Conservation (phyloP, 1,140 invertebrate species). For the Cecropterus lyciades region DNA sequence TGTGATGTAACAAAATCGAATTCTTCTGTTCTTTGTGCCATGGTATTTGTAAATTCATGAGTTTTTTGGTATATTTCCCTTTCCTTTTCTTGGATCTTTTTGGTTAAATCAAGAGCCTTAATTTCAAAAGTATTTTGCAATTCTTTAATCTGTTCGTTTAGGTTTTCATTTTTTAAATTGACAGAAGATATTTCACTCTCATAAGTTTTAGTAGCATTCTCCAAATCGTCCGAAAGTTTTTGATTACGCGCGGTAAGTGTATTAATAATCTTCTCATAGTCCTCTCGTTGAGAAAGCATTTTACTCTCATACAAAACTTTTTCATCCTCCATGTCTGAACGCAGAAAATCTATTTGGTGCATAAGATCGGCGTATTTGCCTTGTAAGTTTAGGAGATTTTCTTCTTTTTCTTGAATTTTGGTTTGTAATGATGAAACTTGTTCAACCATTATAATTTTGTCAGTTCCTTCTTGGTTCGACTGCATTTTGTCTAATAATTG, state of each 20-base stretch:
- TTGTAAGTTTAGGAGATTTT: conserved; percentile 69
- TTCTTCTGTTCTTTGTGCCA: conserved; percentile 72
- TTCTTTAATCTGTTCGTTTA: conserved; percentile 50
- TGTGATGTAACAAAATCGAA: conserved; percentile 76
- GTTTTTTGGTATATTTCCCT: conserved; percentile 76
- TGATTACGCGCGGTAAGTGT: conserved; percentile 55
- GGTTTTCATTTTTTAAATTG: conserved; percentile 47
- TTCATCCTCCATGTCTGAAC: conserved; percentile 76
- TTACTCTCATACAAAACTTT: conserved; percentile 77
- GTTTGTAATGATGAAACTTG: conserved; percentile 68
- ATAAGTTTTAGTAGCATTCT: conserved; percentile 53
- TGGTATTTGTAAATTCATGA: conserved; percentile 60
- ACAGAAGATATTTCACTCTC: conserved; percentile 16
- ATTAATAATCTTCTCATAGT: conserved; percentile 70
- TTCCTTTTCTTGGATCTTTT: conserved; percentile 68
- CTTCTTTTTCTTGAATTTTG: conserved; percentile 80
- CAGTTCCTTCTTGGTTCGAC: conserved; percentile 80
- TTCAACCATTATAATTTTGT: conserved; percentile 72
- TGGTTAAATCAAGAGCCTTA: conserved; percentile 58
- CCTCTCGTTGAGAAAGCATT: conserved; percentile 71
- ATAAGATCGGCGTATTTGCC: conserved; percentile 70
- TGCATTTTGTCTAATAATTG: conserved; percentile 77
- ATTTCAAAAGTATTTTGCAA: conserved; percentile 45
- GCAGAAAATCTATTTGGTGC: conserved; percentile 72
- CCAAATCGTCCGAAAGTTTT: conserved; percentile 48